These are phyloP conservation scores for Azemiops feae DNA, from an alignment of 2,113 vertebrate species.

Conservation along the genomic window DNA sequence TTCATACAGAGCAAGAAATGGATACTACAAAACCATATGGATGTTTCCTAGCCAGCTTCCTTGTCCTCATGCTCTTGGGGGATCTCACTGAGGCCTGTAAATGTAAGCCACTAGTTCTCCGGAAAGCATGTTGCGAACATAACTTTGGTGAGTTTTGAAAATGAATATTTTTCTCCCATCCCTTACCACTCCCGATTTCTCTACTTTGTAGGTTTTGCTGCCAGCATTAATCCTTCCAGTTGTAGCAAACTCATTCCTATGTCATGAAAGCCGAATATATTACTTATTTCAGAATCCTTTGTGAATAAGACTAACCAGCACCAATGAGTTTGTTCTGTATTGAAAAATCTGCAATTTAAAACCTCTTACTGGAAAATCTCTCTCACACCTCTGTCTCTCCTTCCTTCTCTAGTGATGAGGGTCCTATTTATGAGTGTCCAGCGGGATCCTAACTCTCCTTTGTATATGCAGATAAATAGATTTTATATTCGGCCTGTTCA, in stretches of 20 bases:
- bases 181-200: background rate
- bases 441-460: background rate
- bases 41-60: background rate
- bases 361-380: background rate
- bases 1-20: background rate
- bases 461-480: background rate
- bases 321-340: background rate
- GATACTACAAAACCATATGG: background rate
- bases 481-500: rapidly evolving
- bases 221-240: background rate
- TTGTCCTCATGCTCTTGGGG: background rate
- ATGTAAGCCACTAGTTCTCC: background rate
- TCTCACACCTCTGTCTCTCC: background rate
- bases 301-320: background rate
- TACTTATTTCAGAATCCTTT: background rate
- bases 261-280: background rate
- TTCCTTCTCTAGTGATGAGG: background rate
- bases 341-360: background rate
- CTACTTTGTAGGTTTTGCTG: background rate
- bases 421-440: background rate
- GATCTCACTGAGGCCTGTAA: background rate
- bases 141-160: background rate
- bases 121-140: background rate
- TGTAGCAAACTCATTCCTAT: background rate
- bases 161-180: background rate